These are phyloP conservation scores for Goniozus legneri DNA, from an alignment of 1,140 invertebrate genomes.

Conservation along the genomic window DNA sequence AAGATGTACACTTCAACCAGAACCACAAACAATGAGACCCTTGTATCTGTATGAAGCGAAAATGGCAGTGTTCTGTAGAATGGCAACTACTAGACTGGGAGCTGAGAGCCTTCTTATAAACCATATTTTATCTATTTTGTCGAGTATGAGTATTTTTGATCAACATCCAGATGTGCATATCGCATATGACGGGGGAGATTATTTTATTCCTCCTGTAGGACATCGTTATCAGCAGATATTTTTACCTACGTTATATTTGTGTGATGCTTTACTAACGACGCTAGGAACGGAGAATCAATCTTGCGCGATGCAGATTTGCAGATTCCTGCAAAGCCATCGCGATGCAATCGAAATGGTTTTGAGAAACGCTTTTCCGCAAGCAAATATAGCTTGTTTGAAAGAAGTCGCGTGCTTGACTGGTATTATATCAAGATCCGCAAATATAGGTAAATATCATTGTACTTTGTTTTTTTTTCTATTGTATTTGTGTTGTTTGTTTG, in stretches of 20 bases:
- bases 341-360: slow-evolving; percentile 78
- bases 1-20: slow-evolving; percentile 64
- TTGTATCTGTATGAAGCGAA: slow-evolving; percentile 87
- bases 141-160: slow-evolving; percentile 74
- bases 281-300: slow-evolving; percentile 78
- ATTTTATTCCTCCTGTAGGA: slow-evolving; percentile 62
- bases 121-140: slow-evolving; percentile 69
- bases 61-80: slow-evolving; percentile 74
- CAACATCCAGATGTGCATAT: slow-evolving; percentile 69
- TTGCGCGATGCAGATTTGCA: slow-evolving; percentile 73
- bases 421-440: slow-evolving; percentile 73
- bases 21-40: slow-evolving; percentile 67
- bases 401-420: slow-evolving; percentile 74
- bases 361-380: slow-evolving; percentile 62
- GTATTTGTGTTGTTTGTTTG: too few species aligned
- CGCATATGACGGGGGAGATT: slow-evolving; percentile 41
- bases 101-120: slow-evolving; percentile 74
- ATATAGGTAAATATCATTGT: slow-evolving; percentile 50
- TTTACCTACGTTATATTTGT: slow-evolving; percentile 73
- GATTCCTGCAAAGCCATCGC: slow-evolving; percentile 75
- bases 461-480: slow-evolving; percentile 5
- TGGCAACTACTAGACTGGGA: slow-evolving; percentile 69
- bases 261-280: slow-evolving; percentile 76
- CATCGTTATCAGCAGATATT: slow-evolving; percentile 77
- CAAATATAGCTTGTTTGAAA: slow-evolving; percentile 58